Evolutionary conservation across 2,797 vertebrate species (phyloP).

Genomic region (Falco berigora): DNA sequence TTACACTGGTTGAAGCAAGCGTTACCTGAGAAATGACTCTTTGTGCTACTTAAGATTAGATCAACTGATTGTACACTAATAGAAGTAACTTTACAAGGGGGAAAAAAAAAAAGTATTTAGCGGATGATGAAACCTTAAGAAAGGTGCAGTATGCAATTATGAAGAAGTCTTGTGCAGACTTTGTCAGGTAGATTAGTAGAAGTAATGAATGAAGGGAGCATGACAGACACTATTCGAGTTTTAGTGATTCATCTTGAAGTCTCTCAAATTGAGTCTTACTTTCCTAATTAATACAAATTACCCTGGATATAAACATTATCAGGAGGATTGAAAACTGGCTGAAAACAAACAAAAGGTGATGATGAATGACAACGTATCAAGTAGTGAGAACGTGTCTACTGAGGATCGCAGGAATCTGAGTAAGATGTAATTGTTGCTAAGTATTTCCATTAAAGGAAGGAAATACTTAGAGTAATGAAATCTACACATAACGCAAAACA

Average conservation of each 20-base stretch:
- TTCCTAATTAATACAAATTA: neutral
- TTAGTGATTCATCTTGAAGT: neutral
- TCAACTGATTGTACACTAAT: neutral
- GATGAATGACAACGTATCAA: neutral
- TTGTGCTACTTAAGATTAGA: slow-evolving; percentile 9
- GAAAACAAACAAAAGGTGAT: slow-evolving; percentile 12
- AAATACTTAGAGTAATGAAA: neutral
- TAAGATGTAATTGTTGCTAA: neutral
- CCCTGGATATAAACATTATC: neutral
- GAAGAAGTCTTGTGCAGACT: neutral
- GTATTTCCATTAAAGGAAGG: neutral
- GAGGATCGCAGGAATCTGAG: neutral
- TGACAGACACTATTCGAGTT: neutral
- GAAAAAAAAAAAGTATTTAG: neutral
- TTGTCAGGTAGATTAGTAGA: neutral
- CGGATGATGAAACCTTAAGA: neutral
- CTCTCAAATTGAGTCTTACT: neutral
- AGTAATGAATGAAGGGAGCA: neutral
- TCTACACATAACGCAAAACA: neutral
- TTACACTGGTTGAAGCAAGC: neutral
- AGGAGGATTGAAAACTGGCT: neutral
- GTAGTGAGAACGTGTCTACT: neutral
- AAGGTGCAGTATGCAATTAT: neutral
- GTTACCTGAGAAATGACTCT: slow-evolving; percentile 29
- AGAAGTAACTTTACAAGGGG: neutral